Base-by-base conservation (phyloP, 1,140 invertebrate species). In the Drosophila varians region DNA sequence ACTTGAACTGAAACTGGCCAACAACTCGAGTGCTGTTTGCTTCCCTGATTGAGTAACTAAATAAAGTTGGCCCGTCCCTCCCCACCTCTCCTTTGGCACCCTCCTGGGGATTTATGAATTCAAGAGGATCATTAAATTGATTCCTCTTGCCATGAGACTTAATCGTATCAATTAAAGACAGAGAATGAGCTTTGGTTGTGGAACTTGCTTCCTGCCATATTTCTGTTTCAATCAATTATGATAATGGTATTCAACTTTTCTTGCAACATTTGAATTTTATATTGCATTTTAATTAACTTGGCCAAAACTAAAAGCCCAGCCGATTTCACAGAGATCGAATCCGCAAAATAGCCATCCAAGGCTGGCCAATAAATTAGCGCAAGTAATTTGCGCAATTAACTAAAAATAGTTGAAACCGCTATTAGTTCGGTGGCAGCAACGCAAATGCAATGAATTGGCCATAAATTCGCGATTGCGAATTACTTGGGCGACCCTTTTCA, bases 21-120 rank as follows among this genome's bases (percentile, higher is more conserved):
- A 58, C 77, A 77, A 61, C 62, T 82, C 61, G 61, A 82, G 77
- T 82, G 77, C 49, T 82, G 77, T 83, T 82, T 82, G 78, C 62
- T 57, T 58, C 77, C 56, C 77, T 82, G 77, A 82, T 82, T 82
- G 78, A 82, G 78, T 82, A 74, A 75, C 77, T 82, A 82, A 82
- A 77, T 82, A 82, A 82, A 82, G 61, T 72, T 38, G 16, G 8
- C 0, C 23, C 31, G 8, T 18, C 4, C 11, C 12, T 16, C 42
- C 28, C 14, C 46, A 11, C 8, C 9, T 9, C 8, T 12, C 2
- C 5, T 12, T 11, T 2, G 12, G 14, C 14, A 5, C 4, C 1
- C 5, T n/a, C n/a, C 4, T 4, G 9, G 19, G 16, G 46, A 34
- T 51, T 51, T 66, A 65, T 66, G 60, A 34, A 19, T 52, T 14